Conservation (phyloP, 2,797 vertebrate species). For the Tragopan temminckii region DNA sequence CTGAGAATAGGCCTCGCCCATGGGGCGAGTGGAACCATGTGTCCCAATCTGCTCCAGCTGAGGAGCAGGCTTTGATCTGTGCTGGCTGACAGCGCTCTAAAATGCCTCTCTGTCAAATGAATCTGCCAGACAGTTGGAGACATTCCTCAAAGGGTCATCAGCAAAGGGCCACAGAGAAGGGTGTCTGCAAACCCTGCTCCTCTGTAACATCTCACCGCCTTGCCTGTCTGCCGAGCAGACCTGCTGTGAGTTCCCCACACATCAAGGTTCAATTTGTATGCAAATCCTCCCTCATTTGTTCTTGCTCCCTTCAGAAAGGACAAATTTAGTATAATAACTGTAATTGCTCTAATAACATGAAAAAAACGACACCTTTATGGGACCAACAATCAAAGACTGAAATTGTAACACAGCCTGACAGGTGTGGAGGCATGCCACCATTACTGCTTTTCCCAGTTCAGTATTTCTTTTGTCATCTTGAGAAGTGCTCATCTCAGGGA, state of each 20-base stretch:
- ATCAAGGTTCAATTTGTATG: conserved; percentile 67
- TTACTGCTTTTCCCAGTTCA: conserved; percentile 37
- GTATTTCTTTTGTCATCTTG: not conserved
- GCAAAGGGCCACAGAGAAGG: conserved; percentile 7
- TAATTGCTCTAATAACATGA: conserved; percentile 72
- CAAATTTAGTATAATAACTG: conserved; percentile 74
- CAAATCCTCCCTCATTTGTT: conserved; percentile 71
- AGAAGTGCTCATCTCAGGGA: conserved; percentile 13
- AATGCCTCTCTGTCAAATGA: conserved; percentile 39
- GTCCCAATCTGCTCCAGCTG: not conserved
- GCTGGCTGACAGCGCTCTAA: not conserved
- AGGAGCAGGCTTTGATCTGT: conserved; percentile 40
- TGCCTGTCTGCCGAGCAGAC: not conserved
- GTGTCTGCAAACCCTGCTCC: not conserved
- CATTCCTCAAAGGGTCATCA: conserved; percentile 60
- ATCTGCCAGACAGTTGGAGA: conserved; percentile 48
- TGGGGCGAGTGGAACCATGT: not conserved
- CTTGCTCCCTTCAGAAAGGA: conserved; percentile 71
- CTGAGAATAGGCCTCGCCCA: not conserved
- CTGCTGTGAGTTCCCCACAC: conserved; percentile 50
- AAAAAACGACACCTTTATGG: conserved; percentile 62
- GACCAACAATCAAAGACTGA: conserved; percentile 72
- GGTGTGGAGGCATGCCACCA: conserved; percentile 60
- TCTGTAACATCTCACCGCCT: not conserved
- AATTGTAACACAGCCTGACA: conserved; percentile 63